Conservation (phyloP, 2,797 vertebrate species). For the Caiman crocodilus region DNA sequence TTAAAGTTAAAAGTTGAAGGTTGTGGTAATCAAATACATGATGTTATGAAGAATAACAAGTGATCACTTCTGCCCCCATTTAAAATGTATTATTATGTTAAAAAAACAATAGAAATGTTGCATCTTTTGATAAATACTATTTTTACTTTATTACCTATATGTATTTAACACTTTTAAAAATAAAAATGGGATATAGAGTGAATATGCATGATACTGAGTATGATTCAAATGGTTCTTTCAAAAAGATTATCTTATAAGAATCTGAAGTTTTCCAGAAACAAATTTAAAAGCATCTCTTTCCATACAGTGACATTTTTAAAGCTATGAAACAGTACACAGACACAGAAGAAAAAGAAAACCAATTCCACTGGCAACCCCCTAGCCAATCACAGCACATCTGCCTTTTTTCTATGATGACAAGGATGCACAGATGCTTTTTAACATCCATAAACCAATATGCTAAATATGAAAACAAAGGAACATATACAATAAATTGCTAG, state of each 20-base stretch:
- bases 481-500: conserved; percentile 55
- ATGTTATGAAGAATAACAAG: conserved; percentile 4
- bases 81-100: background rate
- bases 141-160: conserved; percentile 30
- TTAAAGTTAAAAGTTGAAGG: conserved; percentile 16
- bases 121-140: background rate
- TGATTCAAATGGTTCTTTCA: background rate
- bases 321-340: conserved; percentile 62
- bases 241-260: conserved; percentile 50
- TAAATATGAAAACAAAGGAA: conserved; percentile 81
- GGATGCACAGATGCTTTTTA: conserved; percentile 79
- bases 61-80: background rate
- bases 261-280: conserved; percentile 53
- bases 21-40: background rate
- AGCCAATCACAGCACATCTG: conserved; percentile 71
- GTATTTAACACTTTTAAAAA: conserved; percentile 17
- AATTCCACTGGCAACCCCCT: conserved; percentile 62
- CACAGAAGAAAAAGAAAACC: conserved; percentile 55
- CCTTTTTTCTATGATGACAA: conserved; percentile 65
- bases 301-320: conserved; percentile 37
- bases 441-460: conserved; percentile 79
- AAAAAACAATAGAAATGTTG: conserved; percentile 16
- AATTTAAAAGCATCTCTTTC: conserved; percentile 47
- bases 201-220: conserved; percentile 41
- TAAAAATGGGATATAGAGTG: conserved; percentile 22